Percentiles rank a stretch among this genome's conserved stretches.
Conservation (phyloP, 2,113 vertebrate genomes). For the Nannospalax galili region DNA sequence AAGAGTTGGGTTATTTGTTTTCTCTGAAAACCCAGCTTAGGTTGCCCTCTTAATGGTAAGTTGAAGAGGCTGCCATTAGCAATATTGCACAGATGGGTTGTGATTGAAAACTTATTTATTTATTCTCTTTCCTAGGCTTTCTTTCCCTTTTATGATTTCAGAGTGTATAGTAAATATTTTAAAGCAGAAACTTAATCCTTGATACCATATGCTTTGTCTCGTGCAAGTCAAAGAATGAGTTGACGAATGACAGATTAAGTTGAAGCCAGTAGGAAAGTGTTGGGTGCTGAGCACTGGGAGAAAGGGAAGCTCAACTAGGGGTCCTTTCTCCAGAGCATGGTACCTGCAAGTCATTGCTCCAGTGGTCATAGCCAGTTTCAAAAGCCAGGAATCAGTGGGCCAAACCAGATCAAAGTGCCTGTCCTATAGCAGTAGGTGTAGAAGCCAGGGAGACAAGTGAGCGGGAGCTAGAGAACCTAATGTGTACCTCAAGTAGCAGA, state of each 20-base stretch:
- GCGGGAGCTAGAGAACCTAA: background rate
- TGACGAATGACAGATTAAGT: background rate
- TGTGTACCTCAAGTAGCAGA: background rate
- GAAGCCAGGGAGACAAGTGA: background rate
- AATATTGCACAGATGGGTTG: slow-evolving; percentile 64
- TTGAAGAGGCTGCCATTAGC: slow-evolving; percentile 50
- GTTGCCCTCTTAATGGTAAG: slow-evolving; percentile 46
- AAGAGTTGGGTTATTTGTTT: slow-evolving; percentile 34
- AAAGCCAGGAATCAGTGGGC: background rate
- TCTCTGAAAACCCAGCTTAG: slow-evolving; percentile 26
- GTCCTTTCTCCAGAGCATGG: background rate
- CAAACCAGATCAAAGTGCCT: background rate
- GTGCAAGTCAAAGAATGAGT: background rate
- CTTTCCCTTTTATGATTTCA: slow-evolving; percentile 3
- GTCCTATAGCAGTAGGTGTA: background rate
- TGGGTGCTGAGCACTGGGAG: background rate
- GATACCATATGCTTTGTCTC: background rate
- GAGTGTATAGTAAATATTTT: background rate
- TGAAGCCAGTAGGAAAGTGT: background rate
- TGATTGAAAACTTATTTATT: background rate
- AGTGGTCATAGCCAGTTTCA: background rate
- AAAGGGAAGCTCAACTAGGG: background rate
- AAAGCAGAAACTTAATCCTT: background rate
- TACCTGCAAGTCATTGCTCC: background rate
- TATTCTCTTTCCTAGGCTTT: background rate